A percentile compares a stretch with the other conserved stretches of the same genome.
These are phyloP conservation scores for Diorhabda sublineata DNA, from an alignment of 1,140 invertebrate genomes.

Conservation along the genomic window DNA sequence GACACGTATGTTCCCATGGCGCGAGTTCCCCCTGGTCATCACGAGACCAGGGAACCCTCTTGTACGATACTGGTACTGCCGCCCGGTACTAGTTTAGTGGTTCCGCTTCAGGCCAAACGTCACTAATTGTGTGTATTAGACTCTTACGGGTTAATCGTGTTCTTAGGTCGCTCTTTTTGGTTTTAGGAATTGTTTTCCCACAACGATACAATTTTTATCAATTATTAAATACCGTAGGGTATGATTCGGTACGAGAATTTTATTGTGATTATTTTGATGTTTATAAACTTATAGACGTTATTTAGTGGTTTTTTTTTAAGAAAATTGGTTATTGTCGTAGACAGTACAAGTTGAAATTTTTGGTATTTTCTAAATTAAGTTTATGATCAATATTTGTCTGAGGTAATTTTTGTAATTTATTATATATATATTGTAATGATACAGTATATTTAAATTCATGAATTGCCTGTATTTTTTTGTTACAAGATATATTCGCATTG, in stretches of 20 bases:
- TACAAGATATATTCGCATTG: no score
- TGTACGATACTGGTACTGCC: slow-evolving; percentile 6
- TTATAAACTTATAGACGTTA: no score
- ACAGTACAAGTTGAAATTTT: no score
- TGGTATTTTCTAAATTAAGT: no score
- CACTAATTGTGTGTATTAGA: slow-evolving; percentile 16
- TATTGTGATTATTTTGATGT: no score
- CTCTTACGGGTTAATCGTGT: slow-evolving; percentile 11
- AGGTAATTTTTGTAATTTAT: no score
- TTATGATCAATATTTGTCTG: no score
- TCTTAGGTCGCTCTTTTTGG: neutral
- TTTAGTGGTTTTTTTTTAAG: no score
- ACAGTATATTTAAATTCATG: no score
- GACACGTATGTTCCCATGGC: slow-evolving; percentile 13
- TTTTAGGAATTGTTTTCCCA: slow-evolving; percentile 6
- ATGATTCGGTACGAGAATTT: neutral
- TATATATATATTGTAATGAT: no score
- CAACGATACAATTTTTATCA: slow-evolving; percentile 5
- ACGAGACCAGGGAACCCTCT: slow-evolving; percentile 13
- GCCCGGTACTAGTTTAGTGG: slow-evolving; percentile 10
- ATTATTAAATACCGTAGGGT: neutral
- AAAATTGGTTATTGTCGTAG: no score
- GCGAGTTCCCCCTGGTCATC: slow-evolving; percentile 15
- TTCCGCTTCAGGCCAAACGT: slow-evolving; percentile 5
- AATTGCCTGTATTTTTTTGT: no score